Evolutionary conservation across 2,888 invertebrate species (phyloP), one percentile per base, ranked within the genome.

Genomic region (Unio pictorum): DNA sequence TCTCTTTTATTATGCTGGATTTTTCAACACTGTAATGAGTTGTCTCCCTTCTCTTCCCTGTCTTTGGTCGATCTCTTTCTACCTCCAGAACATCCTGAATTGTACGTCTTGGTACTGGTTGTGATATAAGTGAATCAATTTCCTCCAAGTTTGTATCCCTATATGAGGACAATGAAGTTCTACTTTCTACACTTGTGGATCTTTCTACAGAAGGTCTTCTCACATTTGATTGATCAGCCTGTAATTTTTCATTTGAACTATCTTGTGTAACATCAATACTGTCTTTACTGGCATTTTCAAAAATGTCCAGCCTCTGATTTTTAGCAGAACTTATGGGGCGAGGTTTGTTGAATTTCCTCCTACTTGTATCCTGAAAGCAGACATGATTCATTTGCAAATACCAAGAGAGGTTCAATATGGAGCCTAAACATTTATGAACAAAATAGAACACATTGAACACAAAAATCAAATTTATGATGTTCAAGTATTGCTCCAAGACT

Each of bases 1-100:
- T 69, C 54, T 45, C 45, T 45, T 45, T 45, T 45, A 45, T 45
- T 15, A 84, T 84, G 71, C 83, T 84, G 2, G 84, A 84, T 54
- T 69, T 73, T 45, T 83, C 79, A 18, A 82, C 81, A 73, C 78
- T 78, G 67, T 83, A 84, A 60, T 78, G 75, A 45, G 72, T 70
- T 45, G 64, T 74, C 45, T 79, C 78, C 54, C 81, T 57, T 23
- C 79, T 63, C 15, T 63, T 67, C 5, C 66, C 71, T 28, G 73
- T 69, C 17, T 64, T 56, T 17, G 70, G 64, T 28, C 68, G 69
- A 34, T 75, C 75, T 15, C 54, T 65, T 54, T 76, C 76, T 54
- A 80, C 71, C 11, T 79, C 78, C 28, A 81, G 58, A n/a, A 81
- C 76, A 73, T 81, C 80, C 55, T 80, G 66, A 54, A 81, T 81